A percentile compares a stretch with the other conserved stretches of the same genome.
phyloP scores from a whole-genome alignment of 2,888 invertebrate species.

The Macrostomum cliftonense region DNA sequence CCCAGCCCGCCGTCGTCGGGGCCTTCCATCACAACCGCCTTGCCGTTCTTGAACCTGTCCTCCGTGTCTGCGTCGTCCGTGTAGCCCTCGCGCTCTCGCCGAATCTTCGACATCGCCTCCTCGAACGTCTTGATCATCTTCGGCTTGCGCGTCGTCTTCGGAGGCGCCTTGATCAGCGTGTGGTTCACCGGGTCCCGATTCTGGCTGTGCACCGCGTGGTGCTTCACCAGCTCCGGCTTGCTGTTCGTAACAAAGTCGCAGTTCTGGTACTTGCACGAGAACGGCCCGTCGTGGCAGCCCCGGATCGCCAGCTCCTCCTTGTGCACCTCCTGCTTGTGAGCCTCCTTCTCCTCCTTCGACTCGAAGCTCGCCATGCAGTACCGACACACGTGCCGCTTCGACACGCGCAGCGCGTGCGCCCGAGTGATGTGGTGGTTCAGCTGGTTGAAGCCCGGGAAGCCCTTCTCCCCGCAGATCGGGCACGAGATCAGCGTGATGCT shows the following conservation, averaged over 20 bases:
- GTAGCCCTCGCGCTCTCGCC: no score
- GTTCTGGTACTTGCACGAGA: background rate
- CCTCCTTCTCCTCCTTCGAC: no score
- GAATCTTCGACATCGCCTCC: background rate
- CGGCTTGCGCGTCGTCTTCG: background rate
- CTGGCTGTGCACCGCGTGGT: conserved; percentile 6
- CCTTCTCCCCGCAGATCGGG: conserved; percentile 9
- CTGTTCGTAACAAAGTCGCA: conserved; percentile 1
- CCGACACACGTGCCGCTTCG: conserved; percentile 9
- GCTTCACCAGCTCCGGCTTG: conserved; percentile 5
- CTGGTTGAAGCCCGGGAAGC: conserved; percentile 10
- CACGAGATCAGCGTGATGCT: conserved; percentile 10
- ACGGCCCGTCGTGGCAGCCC: background rate
- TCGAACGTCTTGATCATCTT: background rate
- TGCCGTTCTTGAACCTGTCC: no score
- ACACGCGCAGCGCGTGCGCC: conserved; percentile 10
- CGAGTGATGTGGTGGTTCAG: conserved; percentile 11
- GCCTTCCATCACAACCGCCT: no score
- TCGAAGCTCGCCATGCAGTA: conserved; percentile 10
- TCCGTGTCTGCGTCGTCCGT: no score
- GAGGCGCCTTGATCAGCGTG: conserved; percentile 3
- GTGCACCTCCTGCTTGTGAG: no score
- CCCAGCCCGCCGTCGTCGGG: no score
- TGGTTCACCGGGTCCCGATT: background rate
- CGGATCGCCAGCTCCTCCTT: no score